These are phyloP conservation scores for Balaeniceps rex DNA, from an alignment of 2,113 vertebrate species.

Conservation along the genomic window DNA sequence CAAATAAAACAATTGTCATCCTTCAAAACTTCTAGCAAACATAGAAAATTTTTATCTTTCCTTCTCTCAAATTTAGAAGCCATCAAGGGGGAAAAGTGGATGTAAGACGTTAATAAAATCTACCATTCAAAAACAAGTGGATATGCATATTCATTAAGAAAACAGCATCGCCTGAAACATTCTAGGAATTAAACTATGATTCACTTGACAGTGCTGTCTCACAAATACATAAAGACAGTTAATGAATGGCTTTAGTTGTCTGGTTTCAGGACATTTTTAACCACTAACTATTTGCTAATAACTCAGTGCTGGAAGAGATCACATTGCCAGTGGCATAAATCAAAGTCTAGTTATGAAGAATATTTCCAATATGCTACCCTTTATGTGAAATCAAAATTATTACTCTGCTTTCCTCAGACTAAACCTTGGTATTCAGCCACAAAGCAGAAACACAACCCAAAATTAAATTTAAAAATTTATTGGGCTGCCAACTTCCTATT, in stretches of 20 bases:
- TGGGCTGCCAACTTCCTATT: not conserved
- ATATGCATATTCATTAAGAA: not conserved
- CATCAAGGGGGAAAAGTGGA: not conserved
- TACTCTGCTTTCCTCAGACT: not conserved
- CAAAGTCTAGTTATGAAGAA: not conserved
- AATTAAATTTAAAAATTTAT: not conserved
- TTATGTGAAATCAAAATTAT: not conserved
- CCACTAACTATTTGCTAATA: constrained; percentile 1
- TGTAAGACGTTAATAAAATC: not conserved
- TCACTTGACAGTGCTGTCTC: not conserved
- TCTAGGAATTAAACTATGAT: not conserved
- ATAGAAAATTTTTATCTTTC: not conserved
- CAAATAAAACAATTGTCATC: not conserved
- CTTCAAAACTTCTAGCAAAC: not conserved
- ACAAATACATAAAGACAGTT: not conserved
- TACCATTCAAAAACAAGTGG: not conserved
- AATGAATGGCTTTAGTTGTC: not conserved
- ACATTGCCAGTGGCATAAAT: not conserved
- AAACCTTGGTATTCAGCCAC: not conserved
- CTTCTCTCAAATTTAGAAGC: not conserved
- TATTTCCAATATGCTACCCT: not conserved
- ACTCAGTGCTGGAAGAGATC: not conserved
- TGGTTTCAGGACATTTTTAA: constrained; percentile 16
- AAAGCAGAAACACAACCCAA: not conserved
- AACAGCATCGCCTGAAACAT: not conserved